Base-by-base conservation (phyloP, 1,140 invertebrate genomes). In the Hyposmocoma kahamanoa region DNA sequence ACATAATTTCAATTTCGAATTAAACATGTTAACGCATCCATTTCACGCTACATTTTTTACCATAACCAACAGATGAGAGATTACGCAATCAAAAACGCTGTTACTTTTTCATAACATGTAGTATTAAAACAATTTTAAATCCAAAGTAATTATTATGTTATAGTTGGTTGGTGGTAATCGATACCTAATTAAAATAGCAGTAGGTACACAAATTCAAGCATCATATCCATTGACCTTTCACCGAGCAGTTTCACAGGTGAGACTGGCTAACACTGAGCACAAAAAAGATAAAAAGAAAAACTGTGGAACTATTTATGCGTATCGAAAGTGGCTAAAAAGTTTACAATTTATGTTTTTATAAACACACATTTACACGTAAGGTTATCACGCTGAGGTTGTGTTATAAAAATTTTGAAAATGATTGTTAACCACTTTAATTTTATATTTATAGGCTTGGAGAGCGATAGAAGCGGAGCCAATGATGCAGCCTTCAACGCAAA, bases 381-480 rank as follows among this genome's bases (percentile, higher is more conserved):
- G n/a, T n/a, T n/a, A n/a, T n/a, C n/a, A n/a, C n/a, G n/a, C n/a
- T n/a, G n/a, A n/a, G n/a, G n/a, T n/a, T n/a, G n/a, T n/a, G n/a
- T n/a, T 34, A 36, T 6, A 2, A 15, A 10, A 17, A 3, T 36
- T 13, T 2, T 15, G 8, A 2, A n/a, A 17, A n/a, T 6, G 1
- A 8, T 15, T 36, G 15, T 3, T 36, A 36, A 36, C 11, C 18
- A 17, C 18, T 15, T 8, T 15, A 13, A 17, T 36, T 36, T 6
- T 9, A 8, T 17, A 17, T 36, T 88, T 89, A 43, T 81, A 89
- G 88, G 59, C 74, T 44, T 89, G 88, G 87, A 75, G 78, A 62
- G 76, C 67, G 11, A 63, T 86, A 15, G 70, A 85, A 38, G 47
- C 55, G 13, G 69, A 71, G 21, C 57, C 66, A 49, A 46, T 56